Evolutionary conservation across 2,888 invertebrate species (phyloP).

Genomic region (Euzophera pinguis): DNA sequence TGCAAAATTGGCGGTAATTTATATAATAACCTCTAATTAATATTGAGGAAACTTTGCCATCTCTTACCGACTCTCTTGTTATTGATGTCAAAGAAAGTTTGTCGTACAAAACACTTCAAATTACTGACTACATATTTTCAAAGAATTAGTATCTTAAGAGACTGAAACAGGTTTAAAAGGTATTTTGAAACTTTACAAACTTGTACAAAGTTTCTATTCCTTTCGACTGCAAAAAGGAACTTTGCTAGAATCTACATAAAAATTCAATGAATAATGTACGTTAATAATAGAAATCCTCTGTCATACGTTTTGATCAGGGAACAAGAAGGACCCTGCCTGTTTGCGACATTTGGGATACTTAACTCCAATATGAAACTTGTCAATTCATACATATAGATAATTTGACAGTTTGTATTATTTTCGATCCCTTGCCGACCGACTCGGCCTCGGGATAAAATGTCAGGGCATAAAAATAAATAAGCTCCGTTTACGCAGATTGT

Average conservation of each 20-base stretch:
- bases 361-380: conserved; percentile 7
- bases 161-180: not conserved
- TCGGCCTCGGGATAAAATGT: not conserved
- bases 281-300: not conserved
- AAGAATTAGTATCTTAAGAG: not conserved
- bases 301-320: not conserved
- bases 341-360: conserved; percentile 3
- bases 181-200: not conserved
- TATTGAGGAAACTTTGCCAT: not conserved
- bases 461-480: not conserved
- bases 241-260: no score
- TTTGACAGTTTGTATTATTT: conserved; percentile 7
- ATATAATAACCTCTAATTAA: conserved; percentile 5
- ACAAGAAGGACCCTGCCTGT: not conserved
- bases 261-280: not conserved
- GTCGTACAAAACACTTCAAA: not conserved
- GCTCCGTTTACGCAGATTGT: no score
- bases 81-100: conserved; percentile 6
- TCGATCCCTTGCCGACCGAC: not conserved
- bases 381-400: not conserved
- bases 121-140: not conserved
- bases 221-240: no score
- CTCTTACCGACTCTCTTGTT: not conserved
- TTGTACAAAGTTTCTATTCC: not conserved
- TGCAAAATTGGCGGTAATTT: not conserved